These are phyloP conservation scores for Nymphalis c-album DNA, from an alignment of 2,888 invertebrate genomes.

Conservation along the genomic window DNA sequence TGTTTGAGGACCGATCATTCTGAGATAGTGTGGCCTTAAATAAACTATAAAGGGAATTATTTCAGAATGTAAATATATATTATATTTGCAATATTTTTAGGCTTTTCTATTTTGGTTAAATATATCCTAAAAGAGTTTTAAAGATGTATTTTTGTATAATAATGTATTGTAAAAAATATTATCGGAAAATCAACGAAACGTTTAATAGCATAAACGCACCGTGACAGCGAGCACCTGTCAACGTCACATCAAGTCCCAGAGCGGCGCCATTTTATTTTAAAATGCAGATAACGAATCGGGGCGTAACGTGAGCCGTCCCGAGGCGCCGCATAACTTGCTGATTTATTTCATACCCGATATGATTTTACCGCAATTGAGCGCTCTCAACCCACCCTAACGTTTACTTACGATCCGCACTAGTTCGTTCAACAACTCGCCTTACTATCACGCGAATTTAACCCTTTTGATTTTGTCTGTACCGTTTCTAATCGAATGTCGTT, in stretches of 20 bases:
- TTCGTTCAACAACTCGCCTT: slow-evolving; percentile 4
- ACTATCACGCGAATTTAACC: slow-evolving; percentile 33
- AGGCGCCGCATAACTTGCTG: slow-evolving; percentile 63
- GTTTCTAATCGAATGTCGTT: slow-evolving; percentile 19
- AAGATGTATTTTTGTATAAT: neutral
- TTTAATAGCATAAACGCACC: slow-evolving; percentile 42
- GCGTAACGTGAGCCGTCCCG: slow-evolving; percentile 71
- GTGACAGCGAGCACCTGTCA: slow-evolving; percentile 69
- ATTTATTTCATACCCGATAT: slow-evolving; percentile 78
- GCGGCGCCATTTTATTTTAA: slow-evolving; percentile 70
- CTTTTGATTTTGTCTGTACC: slow-evolving; percentile 30
- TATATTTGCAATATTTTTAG: slow-evolving; percentile 8
- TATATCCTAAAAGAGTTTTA: neutral
- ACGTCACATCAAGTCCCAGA: slow-evolving; percentile 68
- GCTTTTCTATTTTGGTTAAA: neutral
- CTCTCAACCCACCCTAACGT: slow-evolving; percentile 49
- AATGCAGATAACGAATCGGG: slow-evolving; percentile 77
- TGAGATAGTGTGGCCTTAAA: slow-evolving; percentile 27
- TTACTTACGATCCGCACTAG: slow-evolving; percentile 43
- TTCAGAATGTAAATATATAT: slow-evolving; percentile 14
- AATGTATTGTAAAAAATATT: slow-evolving; percentile 28
- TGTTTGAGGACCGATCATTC: slow-evolving; percentile 44
- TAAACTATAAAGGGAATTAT: slow-evolving; percentile 35
- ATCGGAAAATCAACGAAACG: slow-evolving; percentile 36
- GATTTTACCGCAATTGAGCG: slow-evolving; percentile 72